These are phyloP conservation scores for Delichon dasypus DNA, from an alignment of 2,797 vertebrate genomes.

Conservation along the genomic window DNA sequence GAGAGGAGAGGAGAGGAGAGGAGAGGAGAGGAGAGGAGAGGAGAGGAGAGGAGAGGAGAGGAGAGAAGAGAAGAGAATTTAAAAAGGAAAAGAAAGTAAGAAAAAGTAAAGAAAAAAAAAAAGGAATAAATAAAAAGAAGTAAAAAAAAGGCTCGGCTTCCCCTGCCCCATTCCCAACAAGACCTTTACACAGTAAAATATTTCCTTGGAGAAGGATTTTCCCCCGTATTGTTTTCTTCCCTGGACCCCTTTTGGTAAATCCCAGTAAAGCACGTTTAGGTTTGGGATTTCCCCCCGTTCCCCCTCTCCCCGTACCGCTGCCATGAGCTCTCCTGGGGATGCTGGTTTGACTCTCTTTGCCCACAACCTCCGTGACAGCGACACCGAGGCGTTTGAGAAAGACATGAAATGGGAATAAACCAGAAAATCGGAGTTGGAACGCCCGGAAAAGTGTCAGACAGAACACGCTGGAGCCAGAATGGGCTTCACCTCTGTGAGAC, in stretches of 20 bases:
- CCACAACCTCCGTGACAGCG: neutral
- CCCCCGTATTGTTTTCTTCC: neutral
- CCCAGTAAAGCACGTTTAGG: neutral
- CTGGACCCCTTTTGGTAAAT: neutral
- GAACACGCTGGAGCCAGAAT: neutral
- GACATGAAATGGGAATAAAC: neutral
- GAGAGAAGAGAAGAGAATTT: too few species aligned
- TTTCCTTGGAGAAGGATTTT: neutral
- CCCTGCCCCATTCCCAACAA: fast-evolving
- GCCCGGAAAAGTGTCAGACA: slow-evolving; percentile 24
- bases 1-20: too few species aligned
- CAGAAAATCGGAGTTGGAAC: neutral
- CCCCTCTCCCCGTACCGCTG: neutral
- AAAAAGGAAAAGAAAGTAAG: too few species aligned
- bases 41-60: too few species aligned
- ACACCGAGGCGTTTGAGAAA: neutral
- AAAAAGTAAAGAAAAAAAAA: fast-evolving
- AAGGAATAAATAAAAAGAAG: fast-evolving
- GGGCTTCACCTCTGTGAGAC: slow-evolving; percentile 37
- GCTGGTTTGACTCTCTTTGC: neutral
- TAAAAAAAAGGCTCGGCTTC: fast-evolving
- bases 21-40: too few species aligned
- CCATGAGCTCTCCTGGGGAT: neutral
- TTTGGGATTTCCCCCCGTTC: neutral
- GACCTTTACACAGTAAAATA: neutral